Evolutionary conservation across 2,113 vertebrate genomes (phyloP).

Genomic region (Phalacrocorax carbo): DNA sequence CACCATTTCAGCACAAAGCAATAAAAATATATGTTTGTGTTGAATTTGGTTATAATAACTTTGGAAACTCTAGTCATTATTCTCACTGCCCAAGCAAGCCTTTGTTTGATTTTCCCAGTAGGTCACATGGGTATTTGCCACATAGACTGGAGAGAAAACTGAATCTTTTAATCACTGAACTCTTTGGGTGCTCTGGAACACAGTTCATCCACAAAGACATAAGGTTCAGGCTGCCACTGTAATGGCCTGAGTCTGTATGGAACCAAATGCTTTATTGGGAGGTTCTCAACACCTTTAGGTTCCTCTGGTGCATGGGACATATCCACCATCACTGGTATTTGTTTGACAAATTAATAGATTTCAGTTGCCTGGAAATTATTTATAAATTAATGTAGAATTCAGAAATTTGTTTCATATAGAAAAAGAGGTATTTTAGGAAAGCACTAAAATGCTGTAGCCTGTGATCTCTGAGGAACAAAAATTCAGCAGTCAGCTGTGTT

Average conservation of each 20-base stretch:
- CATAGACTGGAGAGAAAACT: background rate
- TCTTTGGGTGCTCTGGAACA: background rate
- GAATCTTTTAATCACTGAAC: background rate
- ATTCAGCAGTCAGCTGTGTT: background rate
- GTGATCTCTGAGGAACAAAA: background rate
- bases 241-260: background rate
- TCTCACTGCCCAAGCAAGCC: background rate
- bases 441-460: background rate
- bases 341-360: background rate
- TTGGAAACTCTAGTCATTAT: constrained; percentile 1
- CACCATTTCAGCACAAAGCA: constrained; percentile 4
- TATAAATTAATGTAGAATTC: background rate
- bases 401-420: background rate
- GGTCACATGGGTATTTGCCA: background rate
- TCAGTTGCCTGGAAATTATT: background rate
- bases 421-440: background rate
- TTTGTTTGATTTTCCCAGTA: background rate
- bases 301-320: background rate
- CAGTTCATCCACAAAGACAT: background rate
- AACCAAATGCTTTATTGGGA: background rate
- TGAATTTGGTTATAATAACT: constrained; percentile 11
- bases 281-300: background rate
- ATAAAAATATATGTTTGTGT: constrained; percentile 37
- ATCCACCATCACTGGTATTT: background rate
- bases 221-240: background rate